Evolutionary conservation across 2,797 vertebrate species (phyloP).

Genomic region (Xenopus petersii): DNA sequence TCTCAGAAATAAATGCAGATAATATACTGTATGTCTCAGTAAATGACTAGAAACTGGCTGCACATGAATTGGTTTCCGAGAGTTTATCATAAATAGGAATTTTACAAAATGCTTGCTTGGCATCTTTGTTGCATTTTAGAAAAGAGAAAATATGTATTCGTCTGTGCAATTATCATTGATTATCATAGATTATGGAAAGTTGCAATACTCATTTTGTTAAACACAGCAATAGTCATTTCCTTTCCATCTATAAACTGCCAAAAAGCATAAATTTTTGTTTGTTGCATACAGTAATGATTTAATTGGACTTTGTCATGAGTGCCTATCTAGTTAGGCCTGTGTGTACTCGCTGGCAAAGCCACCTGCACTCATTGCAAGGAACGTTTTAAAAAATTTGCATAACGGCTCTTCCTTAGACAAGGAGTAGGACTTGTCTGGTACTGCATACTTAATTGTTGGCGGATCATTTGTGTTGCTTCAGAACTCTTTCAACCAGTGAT

Average conservation of each 20-base stretch:
- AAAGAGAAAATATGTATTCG: background rate
- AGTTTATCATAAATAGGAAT: background rate
- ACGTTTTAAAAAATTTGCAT: too few species aligned
- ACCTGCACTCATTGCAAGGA: too few species aligned
- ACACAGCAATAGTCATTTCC: too few species aligned
- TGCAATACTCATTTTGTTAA: too few species aligned
- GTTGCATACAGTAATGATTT: background rate
- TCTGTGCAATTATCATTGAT: background rate
- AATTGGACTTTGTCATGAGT: background rate
- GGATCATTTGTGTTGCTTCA: constrained; percentile 53
- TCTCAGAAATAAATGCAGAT: too few species aligned
- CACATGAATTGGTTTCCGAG: background rate
- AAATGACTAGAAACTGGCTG: background rate
- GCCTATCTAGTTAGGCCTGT: too few species aligned
- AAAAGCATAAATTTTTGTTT: background rate
- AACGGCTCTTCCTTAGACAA: too few species aligned
- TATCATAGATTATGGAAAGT: background rate
- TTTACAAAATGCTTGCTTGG: background rate
- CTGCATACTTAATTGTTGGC: too few species aligned
- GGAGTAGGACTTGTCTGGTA: too few species aligned
- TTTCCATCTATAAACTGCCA: background rate
- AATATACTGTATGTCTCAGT: too few species aligned
- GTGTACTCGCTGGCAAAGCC: too few species aligned
- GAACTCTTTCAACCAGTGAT: constrained; percentile 90
- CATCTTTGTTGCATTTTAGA: background rate